A percentile compares a stretch with the other conserved stretches of the same genome.
These are phyloP conservation scores for Oreortyx pictus DNA, from an alignment of 2,797 vertebrate species.

Conservation along the genomic window DNA sequence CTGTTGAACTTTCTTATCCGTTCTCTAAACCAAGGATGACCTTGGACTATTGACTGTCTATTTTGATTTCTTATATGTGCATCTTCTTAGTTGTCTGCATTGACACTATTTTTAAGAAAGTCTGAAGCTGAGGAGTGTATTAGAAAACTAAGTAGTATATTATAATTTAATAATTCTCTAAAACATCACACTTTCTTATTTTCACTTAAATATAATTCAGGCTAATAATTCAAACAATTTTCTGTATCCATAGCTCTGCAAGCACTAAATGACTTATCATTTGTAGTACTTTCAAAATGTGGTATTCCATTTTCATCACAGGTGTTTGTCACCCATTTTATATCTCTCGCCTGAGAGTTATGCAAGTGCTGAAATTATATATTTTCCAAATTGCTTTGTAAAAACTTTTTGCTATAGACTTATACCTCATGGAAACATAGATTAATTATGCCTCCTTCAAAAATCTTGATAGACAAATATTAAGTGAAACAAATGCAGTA, in stretches of 20 bases:
- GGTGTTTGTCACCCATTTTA: neutral
- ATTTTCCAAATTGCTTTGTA: neutral
- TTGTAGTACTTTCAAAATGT: neutral
- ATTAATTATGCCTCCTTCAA: neutral
- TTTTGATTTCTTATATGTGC: neutral
- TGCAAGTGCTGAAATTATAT: neutral
- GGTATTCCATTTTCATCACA: neutral
- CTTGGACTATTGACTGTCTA: neutral
- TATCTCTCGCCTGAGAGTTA: neutral
- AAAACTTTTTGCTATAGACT: neutral
- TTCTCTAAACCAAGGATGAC: conserved; percentile 10
- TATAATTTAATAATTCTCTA: neutral
- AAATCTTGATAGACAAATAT: neutral
- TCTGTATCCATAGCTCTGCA: neutral
- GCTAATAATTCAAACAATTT: neutral
- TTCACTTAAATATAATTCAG: neutral
- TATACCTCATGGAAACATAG: neutral
- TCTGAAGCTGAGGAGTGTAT: neutral
- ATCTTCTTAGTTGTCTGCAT: neutral
- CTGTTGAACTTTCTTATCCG: conserved; percentile 33
- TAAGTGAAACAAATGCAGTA: neutral
- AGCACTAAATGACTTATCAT: neutral
- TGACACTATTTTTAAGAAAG: neutral
- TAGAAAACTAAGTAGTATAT: neutral
- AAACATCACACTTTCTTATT: neutral